A percentile compares a stretch with the other conserved stretches of the same genome.
Conservation (phyloP, 53 echinoderm and acorn worm species). For the Astropecten irregularis region DNA sequence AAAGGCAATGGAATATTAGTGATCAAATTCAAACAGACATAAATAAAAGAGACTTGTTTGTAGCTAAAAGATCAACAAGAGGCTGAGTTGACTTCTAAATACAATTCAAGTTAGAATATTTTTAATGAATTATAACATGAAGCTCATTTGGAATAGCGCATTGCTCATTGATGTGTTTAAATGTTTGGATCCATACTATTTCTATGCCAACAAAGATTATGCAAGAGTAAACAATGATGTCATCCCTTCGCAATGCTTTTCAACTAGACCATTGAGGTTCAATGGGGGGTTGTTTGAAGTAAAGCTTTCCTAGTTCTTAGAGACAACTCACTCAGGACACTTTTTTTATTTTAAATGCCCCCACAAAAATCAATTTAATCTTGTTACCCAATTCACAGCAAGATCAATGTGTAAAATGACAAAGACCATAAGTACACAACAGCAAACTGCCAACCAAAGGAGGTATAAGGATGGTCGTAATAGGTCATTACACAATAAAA, state of each 20-base stretch:
- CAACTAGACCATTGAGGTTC: neutral
- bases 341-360: constrained; percentile 31
- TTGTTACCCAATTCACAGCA: constrained; percentile 16
- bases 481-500: no score
- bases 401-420: constrained; percentile 21
- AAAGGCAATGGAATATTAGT: neutral
- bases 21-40: neutral
- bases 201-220: constrained; percentile 11
- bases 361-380: constrained; percentile 33
- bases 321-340: neutral
- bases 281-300: neutral
- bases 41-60: neutral
- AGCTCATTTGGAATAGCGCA: no score
- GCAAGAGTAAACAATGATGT: constrained; percentile 24
- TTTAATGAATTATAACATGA: no score
- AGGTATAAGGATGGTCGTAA: no score
- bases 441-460: neutral
- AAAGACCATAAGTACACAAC: neutral
- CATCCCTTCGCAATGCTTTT: neutral
- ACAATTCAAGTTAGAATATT: no score
- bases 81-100: no score
- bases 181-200: neutral
- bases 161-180: no score
- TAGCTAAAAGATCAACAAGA: no score
- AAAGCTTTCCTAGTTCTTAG: neutral